Conservation (phyloP, 2,888 invertebrate genomes). For the Unio delphinus region DNA sequence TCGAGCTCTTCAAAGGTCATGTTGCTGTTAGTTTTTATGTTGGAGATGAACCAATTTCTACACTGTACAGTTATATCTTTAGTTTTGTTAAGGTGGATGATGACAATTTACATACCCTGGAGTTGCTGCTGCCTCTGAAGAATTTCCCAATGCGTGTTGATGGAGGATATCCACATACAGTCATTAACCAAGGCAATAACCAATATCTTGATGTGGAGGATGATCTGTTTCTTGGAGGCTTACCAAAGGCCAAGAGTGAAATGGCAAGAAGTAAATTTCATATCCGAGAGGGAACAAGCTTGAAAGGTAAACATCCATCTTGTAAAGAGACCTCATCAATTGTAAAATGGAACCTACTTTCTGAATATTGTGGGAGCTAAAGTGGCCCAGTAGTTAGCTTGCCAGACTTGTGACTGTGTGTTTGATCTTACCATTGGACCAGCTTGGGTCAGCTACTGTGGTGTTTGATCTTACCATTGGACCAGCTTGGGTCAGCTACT, state of each 20-base stretch:
- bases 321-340: too few species aligned
- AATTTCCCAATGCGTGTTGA: constrained; percentile 94
- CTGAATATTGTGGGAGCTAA: too few species aligned
- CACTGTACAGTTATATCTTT: constrained; percentile 86
- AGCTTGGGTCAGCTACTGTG: too few species aligned
- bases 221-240: constrained; percentile 93
- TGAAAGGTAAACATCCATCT: constrained; percentile 74
- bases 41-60: constrained; percentile 96
- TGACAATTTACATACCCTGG: constrained; percentile 88
- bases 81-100: constrained; percentile 87
- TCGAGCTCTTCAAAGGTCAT: constrained; percentile 95
- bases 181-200: constrained; percentile 93
- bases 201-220: constrained; percentile 83
- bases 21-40: constrained; percentile 96
- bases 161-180: constrained; percentile 88
- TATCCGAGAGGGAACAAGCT: constrained; percentile 91
- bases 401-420: too few species aligned
- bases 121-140: constrained; percentile 78
- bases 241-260: constrained; percentile 84
- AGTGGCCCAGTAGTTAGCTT: too few species aligned
- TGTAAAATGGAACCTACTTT: background rate
- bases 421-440: too few species aligned
- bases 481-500: too few species aligned
- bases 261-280: constrained; percentile 94
- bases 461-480: too few species aligned